Evolutionary conservation across 2,888 invertebrate species (phyloP).

Genomic region (Hyalella azteca): DNA sequence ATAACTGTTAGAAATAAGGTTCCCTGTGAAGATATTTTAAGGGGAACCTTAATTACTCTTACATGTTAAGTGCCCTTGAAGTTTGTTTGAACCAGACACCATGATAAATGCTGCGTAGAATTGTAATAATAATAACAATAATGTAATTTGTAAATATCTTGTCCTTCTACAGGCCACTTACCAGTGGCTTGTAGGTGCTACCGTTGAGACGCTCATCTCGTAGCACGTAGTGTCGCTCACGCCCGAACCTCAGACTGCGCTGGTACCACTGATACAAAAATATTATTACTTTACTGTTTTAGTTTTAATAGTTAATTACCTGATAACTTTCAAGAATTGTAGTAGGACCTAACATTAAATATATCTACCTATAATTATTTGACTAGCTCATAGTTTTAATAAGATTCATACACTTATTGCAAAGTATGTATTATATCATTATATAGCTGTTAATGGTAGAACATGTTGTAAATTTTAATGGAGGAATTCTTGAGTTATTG

Average conservation of each 20-base stretch:
- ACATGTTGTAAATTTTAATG: no score
- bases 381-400: no score
- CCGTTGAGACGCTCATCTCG: neutral
- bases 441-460: no score
- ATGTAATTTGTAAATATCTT: neutral
- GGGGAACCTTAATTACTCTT: neutral
- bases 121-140: neutral
- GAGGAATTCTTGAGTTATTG: no score
- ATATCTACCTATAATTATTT: no score
- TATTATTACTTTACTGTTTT: neutral
- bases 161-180: neutral
- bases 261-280: neutral
- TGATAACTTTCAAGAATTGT: no score
- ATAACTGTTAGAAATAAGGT: no score
- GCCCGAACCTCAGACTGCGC: neutral
- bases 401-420: no score
- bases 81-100: neutral
- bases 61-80: neutral
- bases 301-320: neutral
- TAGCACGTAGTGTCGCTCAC: neutral
- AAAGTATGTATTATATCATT: no score
- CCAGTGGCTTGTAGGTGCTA: neutral
- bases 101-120: neutral
- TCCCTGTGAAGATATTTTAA: neutral
- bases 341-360: no score